These are phyloP conservation scores for Falco punctatus DNA, from an alignment of 2,113 vertebrate species.

Conservation along the genomic window DNA sequence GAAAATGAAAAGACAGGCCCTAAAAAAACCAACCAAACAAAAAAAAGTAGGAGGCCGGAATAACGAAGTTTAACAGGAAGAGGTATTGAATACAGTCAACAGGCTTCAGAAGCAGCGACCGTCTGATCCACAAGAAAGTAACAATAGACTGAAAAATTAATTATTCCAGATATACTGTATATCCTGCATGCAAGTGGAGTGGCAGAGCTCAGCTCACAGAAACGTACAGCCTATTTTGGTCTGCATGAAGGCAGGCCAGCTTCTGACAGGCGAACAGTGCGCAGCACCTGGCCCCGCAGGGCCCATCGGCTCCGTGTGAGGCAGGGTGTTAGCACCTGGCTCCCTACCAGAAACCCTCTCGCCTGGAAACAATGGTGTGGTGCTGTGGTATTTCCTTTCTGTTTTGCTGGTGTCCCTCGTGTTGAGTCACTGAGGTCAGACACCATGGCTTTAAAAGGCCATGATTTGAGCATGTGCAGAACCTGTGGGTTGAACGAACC, in stretches of 20 bases:
- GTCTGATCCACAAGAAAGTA: neutral
- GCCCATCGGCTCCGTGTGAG: accelerated
- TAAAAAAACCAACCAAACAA: neutral
- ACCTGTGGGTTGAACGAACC: neutral
- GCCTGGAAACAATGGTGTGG: neutral
- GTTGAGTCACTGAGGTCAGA: neutral
- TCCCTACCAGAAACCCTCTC: neutral
- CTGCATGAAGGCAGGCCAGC: neutral
- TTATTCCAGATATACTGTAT: conserved; percentile 27
- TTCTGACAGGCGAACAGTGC: accelerated
- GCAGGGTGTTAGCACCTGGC: neutral
- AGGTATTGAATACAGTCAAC: conserved; percentile 1
- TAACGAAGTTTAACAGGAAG: neutral
- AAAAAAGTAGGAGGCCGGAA: neutral
- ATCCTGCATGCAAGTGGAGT: neutral
- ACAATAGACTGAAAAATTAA: conserved; percentile 43
- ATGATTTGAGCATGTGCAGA: neutral
- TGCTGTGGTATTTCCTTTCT: neutral
- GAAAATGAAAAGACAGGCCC: neutral
- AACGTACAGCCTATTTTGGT: neutral
- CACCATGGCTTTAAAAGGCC: neutral
- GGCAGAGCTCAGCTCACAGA: neutral
- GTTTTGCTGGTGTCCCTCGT: neutral
- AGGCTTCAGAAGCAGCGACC: neutral
- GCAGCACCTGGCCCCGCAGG: neutral